Percentiles rank a stretch among this genome's conserved stretches.
Evolutionary conservation across 2,797 vertebrate species (phyloP).

Genomic region (Gadopsis marmoratus): DNA sequence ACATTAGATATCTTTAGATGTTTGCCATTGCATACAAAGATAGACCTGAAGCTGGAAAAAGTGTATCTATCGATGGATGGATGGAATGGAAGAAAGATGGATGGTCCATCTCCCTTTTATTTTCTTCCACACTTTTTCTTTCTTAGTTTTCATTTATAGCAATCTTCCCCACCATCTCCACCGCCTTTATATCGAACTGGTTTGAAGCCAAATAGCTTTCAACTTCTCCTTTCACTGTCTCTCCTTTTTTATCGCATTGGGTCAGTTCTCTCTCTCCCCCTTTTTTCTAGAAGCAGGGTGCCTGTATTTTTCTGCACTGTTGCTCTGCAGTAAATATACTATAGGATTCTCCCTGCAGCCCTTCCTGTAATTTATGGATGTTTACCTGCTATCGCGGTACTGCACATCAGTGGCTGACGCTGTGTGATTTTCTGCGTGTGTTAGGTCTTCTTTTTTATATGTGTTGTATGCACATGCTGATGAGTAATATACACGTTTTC

Average conservation of each 20-base stretch:
- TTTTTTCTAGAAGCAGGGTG: conserved; percentile 40
- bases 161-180: conserved; percentile 59
- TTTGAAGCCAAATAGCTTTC: conserved; percentile 61
- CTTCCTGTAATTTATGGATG: conserved; percentile 72
- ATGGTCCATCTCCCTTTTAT: conserved; percentile 25
- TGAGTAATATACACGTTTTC: conserved; percentile 6
- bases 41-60: conserved; percentile 10
- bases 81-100: conserved; percentile 40
- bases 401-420: conserved; percentile 38
- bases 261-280: conserved; percentile 13
- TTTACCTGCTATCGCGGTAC: conserved; percentile 67
- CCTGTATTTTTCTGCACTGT: conserved; percentile 62
- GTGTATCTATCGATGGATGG: background rate
- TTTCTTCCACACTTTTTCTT: conserved; percentile 18
- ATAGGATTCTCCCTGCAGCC: conserved; percentile 70
- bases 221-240: conserved; percentile 44
- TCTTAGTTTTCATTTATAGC: conserved; percentile 43
- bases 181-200: conserved; percentile 56
- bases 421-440: conserved; percentile 19
- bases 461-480: background rate
- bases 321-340: conserved; percentile 73
- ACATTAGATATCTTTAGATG: conserved; percentile 3
- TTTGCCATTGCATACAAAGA: conserved; percentile 13
- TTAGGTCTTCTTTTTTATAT: conserved; percentile 10
- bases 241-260: conserved; percentile 50